A percentile compares a stretch with the other conserved stretches of the same genome.
phyloP scores from a whole-genome alignment of 2,113 vertebrate genomes.

The Dasypus novemcinctus region DNA sequence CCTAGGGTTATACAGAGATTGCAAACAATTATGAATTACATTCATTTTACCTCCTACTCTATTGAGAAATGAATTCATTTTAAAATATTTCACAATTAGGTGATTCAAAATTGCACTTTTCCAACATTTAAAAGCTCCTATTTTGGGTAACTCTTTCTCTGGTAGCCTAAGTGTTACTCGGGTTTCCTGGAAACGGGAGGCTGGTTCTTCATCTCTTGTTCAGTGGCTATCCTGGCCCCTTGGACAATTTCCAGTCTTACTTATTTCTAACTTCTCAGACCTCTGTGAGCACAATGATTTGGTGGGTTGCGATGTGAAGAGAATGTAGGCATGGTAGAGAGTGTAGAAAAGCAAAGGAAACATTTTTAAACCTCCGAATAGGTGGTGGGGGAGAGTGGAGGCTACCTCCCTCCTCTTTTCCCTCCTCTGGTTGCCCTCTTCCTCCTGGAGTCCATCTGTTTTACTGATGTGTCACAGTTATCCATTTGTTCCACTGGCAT shows the following conservation, averaged over 20 bases:
- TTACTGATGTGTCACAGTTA: not conserved
- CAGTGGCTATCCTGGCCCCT: not conserved
- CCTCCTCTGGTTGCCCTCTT: not conserved
- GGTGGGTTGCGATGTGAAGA: not conserved
- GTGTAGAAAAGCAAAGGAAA: not conserved
- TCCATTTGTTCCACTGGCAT: not conserved
- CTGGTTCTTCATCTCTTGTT: not conserved
- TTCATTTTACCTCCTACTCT: not conserved
- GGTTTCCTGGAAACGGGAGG: not conserved
- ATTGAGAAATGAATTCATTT: not conserved
- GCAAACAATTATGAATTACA: not conserved
- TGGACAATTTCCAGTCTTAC: not conserved
- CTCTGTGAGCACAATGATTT: not conserved
- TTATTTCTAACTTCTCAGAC: not conserved
- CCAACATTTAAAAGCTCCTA: not conserved
- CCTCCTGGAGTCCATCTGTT: not conserved
- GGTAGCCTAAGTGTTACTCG: not conserved
- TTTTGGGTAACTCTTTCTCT: not conserved
- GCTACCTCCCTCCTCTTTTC: not conserved
- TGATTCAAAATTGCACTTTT: not conserved
- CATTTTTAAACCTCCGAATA: not conserved
- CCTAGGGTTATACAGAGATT: rapidly evolving
- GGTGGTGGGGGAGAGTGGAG: rapidly evolving
- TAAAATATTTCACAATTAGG: not conserved
- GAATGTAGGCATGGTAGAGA: not conserved